These are phyloP conservation scores for Epistrophella euchroma DNA, from an alignment of 2,888 invertebrate genomes.

Conservation along the genomic window DNA sequence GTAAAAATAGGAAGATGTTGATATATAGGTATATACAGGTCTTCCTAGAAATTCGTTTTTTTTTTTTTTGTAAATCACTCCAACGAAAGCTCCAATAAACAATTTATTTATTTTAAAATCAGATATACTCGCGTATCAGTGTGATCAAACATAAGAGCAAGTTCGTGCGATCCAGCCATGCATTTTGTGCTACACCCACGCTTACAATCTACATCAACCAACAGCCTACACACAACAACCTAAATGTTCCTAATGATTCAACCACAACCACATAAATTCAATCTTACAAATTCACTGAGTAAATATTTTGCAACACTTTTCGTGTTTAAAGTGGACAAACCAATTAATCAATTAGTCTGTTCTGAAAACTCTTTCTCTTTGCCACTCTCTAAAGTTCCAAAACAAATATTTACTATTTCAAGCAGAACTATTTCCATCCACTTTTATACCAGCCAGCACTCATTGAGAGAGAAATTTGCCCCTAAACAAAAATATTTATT, in stretches of 20 bases:
- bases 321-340: slow-evolving; percentile 5
- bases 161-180: too few species aligned
- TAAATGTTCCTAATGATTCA: background rate
- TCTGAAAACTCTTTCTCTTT: background rate
- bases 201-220: too few species aligned
- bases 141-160: too few species aligned
- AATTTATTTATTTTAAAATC: too few species aligned
- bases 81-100: too few species aligned
- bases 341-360: slow-evolving; percentile 3
- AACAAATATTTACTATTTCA: background rate
- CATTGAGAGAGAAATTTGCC: background rate
- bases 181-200: too few species aligned
- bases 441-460: background rate
- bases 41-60: too few species aligned
- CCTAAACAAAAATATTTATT: slow-evolving; percentile 1
- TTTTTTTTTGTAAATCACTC: too few species aligned
- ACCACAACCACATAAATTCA: background rate
- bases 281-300: background rate
- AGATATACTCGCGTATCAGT: too few species aligned
- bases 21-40: too few species aligned
- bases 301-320: slow-evolving; percentile 21
- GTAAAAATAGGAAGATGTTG: too few species aligned
- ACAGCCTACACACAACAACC: background rate
- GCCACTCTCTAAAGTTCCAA: background rate
- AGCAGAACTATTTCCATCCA: background rate